phyloP scores from a whole-genome alignment of 2,113 vertebrate genomes.

The Cheirogaleus medius region DNA sequence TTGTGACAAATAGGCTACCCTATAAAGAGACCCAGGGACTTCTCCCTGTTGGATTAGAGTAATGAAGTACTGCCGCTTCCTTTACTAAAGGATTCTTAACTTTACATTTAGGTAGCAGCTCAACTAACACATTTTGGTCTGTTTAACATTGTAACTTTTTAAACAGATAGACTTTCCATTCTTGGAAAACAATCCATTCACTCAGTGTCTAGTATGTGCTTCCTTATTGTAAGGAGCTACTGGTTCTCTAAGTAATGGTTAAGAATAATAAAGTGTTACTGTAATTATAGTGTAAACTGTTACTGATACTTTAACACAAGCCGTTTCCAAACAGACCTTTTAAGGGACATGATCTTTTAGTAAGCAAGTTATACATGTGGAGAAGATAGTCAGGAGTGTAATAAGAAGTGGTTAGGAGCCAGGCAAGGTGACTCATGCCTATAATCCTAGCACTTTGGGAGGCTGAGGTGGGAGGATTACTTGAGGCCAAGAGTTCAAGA shows the following conservation, averaged over 20 bases:
- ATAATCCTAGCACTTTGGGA: no score
- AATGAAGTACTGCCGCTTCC: neutral
- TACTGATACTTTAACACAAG: neutral
- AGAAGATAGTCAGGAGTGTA: neutral
- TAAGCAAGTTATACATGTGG: neutral
- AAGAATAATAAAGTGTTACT: neutral
- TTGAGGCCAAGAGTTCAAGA: no score
- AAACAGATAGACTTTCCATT: neutral
- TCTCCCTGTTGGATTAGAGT: neutral
- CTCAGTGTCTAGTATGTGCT: neutral
- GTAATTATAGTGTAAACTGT: neutral
- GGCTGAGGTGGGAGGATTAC: no score
- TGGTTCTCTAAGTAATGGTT: conserved; percentile 24
- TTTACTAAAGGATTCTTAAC: neutral
- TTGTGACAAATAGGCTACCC: neutral
- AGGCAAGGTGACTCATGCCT: no score
- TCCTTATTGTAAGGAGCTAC: neutral
- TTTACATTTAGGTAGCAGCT: neutral
- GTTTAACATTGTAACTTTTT: neutral
- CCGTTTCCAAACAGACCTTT: neutral
- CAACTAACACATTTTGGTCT: neutral
- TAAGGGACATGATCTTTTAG: neutral
- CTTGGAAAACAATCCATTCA: neutral
- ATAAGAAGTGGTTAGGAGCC: neutral
- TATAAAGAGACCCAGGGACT: neutral